These are phyloP conservation scores for Myotis planiceps DNA, from an alignment of 2,797 vertebrate genomes.

Conservation along the genomic window DNA sequence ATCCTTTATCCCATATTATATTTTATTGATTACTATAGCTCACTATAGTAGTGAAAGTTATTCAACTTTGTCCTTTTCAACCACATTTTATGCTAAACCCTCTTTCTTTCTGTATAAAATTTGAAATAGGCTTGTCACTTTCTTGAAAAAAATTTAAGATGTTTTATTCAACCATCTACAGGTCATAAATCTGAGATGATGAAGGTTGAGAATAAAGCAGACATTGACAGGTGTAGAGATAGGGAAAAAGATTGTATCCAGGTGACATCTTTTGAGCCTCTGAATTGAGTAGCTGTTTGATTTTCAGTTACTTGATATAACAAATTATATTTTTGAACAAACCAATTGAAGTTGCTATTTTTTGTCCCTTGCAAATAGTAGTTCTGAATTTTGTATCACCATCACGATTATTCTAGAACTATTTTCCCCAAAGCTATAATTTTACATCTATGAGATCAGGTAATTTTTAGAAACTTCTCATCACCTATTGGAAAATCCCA, in stretches of 20 bases:
- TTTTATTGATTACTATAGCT: not conserved
- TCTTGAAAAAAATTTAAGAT: not conserved
- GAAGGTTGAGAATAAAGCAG: not conserved
- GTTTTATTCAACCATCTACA: not conserved
- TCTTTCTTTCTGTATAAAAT: not conserved
- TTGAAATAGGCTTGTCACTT: not conserved
- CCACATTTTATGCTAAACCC: not conserved
- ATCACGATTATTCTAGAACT: not conserved
- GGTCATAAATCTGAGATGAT: not conserved
- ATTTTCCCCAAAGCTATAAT: not conserved
- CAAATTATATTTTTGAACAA: not conserved
- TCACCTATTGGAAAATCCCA: not conserved
- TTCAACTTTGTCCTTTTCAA: not conserved
- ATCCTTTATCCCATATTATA: not conserved
- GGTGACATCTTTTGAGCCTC: not conserved
- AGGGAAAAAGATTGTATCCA: not conserved
- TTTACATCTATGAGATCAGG: not conserved
- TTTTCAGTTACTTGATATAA: not conserved
- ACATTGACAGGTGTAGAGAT: not conserved
- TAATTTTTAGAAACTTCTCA: constrained; percentile 21
- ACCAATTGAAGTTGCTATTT: not conserved
- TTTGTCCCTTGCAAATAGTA: not conserved
- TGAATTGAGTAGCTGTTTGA: not conserved
- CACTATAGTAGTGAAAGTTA: not conserved
- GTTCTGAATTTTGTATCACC: not conserved